phyloP scores from a whole-genome alignment of 1,140 invertebrate genomes.

The Drosophila subobscura region DNA sequence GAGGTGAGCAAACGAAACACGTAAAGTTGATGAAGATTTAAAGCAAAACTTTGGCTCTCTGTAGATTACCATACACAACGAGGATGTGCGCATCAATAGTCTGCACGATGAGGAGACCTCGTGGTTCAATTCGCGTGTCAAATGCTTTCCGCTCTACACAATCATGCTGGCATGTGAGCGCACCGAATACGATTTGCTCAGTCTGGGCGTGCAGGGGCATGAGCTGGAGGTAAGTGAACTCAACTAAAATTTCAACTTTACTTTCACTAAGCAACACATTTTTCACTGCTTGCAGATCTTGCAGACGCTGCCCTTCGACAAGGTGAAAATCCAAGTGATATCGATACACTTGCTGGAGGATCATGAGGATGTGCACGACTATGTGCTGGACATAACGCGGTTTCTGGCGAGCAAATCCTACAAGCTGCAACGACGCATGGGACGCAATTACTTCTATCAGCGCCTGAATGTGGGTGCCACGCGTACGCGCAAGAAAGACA shows the following conservation, averaged over 20 bases:
- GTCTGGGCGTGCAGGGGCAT: constrained; percentile 87
- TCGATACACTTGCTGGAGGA: constrained; percentile 83
- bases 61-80: constrained; percentile 87
- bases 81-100: constrained; percentile 86
- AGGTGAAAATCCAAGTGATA: constrained; percentile 84
- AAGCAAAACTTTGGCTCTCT: no score
- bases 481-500: constrained; percentile 82
- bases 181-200: constrained; percentile 88
- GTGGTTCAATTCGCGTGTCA: constrained; percentile 87
- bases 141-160: constrained; percentile 93
- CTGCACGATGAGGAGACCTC: constrained; percentile 84
- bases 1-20: constrained; percentile 85
- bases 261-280: constrained; percentile 31
- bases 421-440: constrained; percentile 78
- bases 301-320: constrained; percentile 85
- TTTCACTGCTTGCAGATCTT: constrained; percentile 76
- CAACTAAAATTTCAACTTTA: background rate
- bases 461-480: constrained; percentile 67
- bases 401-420: constrained; percentile 81
- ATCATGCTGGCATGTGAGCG: constrained; percentile 90
- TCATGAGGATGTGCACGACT: constrained; percentile 72
- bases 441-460: constrained; percentile 82
- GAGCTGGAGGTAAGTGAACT: constrained; percentile 84
- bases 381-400: constrained; percentile 78
- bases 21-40: background rate